A percentile compares a stretch with the other conserved stretches of the same genome.
Conservation (phyloP, 2,113 vertebrate genomes). For the Poeciliopsis retropinna region DNA sequence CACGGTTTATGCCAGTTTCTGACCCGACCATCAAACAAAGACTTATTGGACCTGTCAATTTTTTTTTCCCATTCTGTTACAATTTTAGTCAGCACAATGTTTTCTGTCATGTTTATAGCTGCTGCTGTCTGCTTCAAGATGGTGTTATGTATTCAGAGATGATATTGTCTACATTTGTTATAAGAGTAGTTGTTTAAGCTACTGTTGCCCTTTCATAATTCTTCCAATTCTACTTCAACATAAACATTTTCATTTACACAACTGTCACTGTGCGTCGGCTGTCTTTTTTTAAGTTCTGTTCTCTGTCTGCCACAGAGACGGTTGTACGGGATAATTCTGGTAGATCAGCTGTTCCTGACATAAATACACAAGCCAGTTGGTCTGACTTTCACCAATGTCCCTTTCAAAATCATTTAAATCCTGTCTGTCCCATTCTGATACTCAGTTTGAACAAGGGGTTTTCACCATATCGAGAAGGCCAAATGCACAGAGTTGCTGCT, state of each 20-base stretch:
- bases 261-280: background rate
- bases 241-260: background rate
- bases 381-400: background rate
- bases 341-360: background rate
- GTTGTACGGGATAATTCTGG: background rate
- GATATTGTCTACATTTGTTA: background rate
- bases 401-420: background rate
- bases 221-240: background rate
- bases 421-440: background rate
- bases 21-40: background rate
- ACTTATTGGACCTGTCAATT: too few relatives aligned
- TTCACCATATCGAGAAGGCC: background rate
- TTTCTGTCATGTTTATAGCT: background rate
- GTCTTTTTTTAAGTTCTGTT: background rate
- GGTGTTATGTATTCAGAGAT: background rate
- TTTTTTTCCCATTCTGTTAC: background rate
- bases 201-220: background rate
- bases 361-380: background rate
- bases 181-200: too few relatives aligned
- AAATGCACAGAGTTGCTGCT: background rate
- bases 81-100: background rate
- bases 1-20: background rate
- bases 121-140: too few relatives aligned
- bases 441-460: background rate
- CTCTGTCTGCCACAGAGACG: background rate